A percentile compares a stretch with the other conserved stretches of the same genome.
These are phyloP conservation scores for Gymnoscopelus braueri DNA, from an alignment of 2,797 vertebrate species.

Conservation along the genomic window DNA sequence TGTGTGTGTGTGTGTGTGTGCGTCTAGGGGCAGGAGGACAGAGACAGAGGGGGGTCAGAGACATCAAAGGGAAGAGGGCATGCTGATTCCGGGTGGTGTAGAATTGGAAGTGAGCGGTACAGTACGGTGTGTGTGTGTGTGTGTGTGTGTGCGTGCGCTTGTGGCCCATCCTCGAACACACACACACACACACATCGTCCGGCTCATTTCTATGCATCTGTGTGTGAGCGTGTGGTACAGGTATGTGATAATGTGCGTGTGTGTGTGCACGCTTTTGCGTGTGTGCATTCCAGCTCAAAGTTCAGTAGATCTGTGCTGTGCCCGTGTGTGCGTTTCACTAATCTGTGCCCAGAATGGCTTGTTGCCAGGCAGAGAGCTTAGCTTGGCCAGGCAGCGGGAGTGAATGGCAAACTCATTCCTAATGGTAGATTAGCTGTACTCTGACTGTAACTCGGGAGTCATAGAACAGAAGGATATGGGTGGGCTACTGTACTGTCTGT, in stretches of 20 bases:
- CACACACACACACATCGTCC: background rate
- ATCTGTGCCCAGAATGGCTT: constrained; percentile 73
- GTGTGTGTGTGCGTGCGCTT: background rate
- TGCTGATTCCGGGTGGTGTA: no score
- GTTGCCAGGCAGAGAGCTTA: constrained; percentile 75
- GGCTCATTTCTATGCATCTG: background rate
- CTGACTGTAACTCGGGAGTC: constrained; percentile 8
- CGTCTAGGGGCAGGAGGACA: no score
- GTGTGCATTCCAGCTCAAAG: constrained; percentile 65
- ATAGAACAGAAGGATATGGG: no score
- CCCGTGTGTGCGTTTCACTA: constrained; percentile 46
- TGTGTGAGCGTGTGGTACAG: background rate
- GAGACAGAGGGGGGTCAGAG: no score
- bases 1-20: background rate
- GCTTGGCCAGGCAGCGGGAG: constrained; percentile 43
- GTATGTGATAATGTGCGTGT: background rate
- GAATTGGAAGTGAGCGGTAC: no score
- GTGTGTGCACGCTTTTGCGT: constrained; percentile 24
- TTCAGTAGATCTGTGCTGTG: constrained; percentile 63
- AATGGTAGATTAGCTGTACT: constrained; percentile 15
- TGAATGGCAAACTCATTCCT: constrained; percentile 36
- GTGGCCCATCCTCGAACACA: background rate
- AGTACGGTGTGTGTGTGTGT: background rate
- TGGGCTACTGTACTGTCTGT: no score
- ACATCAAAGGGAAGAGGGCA: background rate